Conservation (phyloP, 2,888 invertebrate species). For the Acronicta alni region DNA sequence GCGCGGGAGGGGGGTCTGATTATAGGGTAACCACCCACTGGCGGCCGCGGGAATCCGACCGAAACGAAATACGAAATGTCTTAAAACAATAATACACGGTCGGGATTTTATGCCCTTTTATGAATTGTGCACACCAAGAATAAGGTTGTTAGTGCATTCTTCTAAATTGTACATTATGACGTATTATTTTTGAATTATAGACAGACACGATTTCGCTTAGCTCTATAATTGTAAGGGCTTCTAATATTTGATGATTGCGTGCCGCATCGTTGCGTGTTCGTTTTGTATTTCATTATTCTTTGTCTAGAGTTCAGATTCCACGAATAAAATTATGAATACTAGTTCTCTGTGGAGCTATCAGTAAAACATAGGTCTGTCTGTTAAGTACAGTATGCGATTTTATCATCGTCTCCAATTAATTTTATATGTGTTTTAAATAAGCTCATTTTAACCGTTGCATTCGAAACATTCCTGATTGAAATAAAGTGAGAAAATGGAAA, state of each 20-base stretch:
- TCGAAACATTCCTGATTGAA: slow-evolving; percentile 27
- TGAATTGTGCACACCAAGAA: slow-evolving; percentile 31
- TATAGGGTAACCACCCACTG: slow-evolving; percentile 86
- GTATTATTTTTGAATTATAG: slow-evolving; percentile 55
- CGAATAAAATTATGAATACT: background rate
- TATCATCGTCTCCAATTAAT: slow-evolving; percentile 9
- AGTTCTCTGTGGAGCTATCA: slow-evolving; percentile 21
- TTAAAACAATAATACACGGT: slow-evolving; percentile 69
- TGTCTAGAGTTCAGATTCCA: slow-evolving; percentile 39
- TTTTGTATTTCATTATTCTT: slow-evolving; percentile 60
- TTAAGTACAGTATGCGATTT: slow-evolving; percentile 9
- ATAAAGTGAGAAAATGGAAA: slow-evolving; percentile 42
- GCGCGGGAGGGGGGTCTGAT: slow-evolving; percentile 73
- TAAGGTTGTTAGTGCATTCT: slow-evolving; percentile 50
- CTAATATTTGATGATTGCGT: slow-evolving; percentile 69
- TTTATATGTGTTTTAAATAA: slow-evolving; percentile 10
- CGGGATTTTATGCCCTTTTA: slow-evolving; percentile 53
- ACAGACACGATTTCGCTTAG: slow-evolving; percentile 72
- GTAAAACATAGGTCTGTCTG: slow-evolving; percentile 19
- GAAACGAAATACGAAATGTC: slow-evolving; percentile 64
- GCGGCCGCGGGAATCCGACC: slow-evolving; percentile 67
- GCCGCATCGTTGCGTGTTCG: slow-evolving; percentile 66
- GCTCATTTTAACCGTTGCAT: slow-evolving; percentile 19
- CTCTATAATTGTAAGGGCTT: slow-evolving; percentile 70
- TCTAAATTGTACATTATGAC: slow-evolving; percentile 54